Conservation (phyloP, 2,113 vertebrate species). For the Patagioenas fasciata region DNA sequence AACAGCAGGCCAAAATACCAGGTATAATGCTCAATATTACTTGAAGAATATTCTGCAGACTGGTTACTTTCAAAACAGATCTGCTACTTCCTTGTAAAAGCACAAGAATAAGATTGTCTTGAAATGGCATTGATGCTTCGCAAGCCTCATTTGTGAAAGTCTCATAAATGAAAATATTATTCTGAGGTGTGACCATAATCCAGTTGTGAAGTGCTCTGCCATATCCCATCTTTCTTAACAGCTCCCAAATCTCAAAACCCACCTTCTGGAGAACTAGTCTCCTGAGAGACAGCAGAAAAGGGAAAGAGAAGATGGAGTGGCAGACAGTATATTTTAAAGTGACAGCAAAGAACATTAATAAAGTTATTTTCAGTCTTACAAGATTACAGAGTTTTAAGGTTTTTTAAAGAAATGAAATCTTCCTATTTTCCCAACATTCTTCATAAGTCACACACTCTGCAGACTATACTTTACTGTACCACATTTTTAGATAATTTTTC, state of each 20-base stretch:
- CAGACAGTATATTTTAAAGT: constrained; percentile 28
- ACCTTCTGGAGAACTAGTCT: constrained; percentile 9
- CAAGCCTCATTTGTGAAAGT: not conserved
- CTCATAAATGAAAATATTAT: not conserved
- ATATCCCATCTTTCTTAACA: not conserved
- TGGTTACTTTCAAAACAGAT: not conserved
- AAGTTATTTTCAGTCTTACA: constrained; percentile 22
- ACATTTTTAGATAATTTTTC: constrained; percentile 1
- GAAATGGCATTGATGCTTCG: not conserved
- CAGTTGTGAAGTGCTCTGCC: not conserved
- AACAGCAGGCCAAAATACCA: not conserved
- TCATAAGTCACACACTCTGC: not conserved
- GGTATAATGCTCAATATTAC: not conserved
- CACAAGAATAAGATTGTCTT: not conserved
- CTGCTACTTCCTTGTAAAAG: not conserved
- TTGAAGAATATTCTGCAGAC: not conserved
- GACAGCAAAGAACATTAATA: not conserved
- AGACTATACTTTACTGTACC: not conserved
- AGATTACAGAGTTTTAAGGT: not conserved
- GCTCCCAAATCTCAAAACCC: constrained; percentile 17
- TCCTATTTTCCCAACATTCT: not conserved
- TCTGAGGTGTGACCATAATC: not conserved
- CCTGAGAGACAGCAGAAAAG: constrained; percentile 32
- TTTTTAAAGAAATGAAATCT: constrained; percentile 10
- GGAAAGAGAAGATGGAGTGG: constrained; percentile 8